Evolutionary conservation across 2,113 vertebrate genomes (phyloP).

Genomic region (Orcinus orca): DNA sequence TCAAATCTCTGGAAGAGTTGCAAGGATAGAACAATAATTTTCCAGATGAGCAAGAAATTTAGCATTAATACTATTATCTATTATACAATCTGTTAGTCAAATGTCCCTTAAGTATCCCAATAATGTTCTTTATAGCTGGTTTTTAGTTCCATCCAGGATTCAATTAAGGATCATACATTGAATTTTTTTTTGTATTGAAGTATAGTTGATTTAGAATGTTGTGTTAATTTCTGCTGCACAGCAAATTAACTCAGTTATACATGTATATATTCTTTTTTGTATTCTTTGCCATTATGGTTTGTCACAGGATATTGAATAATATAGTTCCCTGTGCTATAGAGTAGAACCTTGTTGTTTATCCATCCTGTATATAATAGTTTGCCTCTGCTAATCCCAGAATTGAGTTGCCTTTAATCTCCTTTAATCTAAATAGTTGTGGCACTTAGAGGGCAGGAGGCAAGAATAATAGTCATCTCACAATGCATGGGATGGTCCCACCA

Average conservation of each 20-base stretch:
- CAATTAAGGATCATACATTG: background rate
- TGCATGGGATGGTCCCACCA: background rate
- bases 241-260: too few relatives aligned
- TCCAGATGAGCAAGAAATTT: background rate
- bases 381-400: background rate
- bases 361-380: too few relatives aligned
- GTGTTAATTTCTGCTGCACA: too few relatives aligned
- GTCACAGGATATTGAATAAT: too few relatives aligned
- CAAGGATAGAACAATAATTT: background rate
- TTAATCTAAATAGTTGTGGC: background rate
- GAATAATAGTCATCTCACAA: background rate
- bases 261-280: too few relatives aligned
- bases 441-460: background rate
- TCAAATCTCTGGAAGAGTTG: slow-evolving; percentile 15
- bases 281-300: too few relatives aligned
- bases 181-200: background rate
- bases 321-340: too few relatives aligned
- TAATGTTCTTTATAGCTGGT: background rate
- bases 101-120: background rate
- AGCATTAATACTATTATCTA: background rate
- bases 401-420: background rate
- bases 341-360: too few relatives aligned
- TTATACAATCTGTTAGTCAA: background rate
- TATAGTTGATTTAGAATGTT: too few relatives aligned
- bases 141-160: background rate